A percentile compares a stretch with the other conserved stretches of the same genome.
phyloP scores from a whole-genome alignment of 2,888 invertebrate species.

The Harpalus rufipes region DNA sequence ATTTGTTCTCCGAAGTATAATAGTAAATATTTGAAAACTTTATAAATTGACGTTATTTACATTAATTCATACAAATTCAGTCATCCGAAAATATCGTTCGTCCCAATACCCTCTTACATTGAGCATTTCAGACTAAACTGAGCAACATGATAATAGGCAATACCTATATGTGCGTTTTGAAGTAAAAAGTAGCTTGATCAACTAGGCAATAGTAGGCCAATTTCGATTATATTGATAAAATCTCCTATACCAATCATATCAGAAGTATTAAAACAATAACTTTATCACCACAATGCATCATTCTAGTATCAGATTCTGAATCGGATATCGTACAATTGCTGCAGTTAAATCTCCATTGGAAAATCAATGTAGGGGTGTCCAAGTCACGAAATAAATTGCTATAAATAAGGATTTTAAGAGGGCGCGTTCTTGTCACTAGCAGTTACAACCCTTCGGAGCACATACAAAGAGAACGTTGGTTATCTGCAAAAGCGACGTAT shows the following conservation, averaged over 20 bases:
- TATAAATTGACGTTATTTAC: too few relatives aligned
- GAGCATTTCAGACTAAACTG: too few relatives aligned
- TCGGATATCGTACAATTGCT: conserved; percentile 18
- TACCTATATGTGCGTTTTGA: background rate
- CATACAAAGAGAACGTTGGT: conserved; percentile 52
- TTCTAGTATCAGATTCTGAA: conserved; percentile 5
- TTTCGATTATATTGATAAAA: conserved; percentile 15
- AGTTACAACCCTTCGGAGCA: conserved; percentile 11
- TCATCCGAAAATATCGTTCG: too few relatives aligned
- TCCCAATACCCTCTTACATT: too few relatives aligned
- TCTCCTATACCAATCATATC: conserved; percentile 13
- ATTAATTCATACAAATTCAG: too few relatives aligned
- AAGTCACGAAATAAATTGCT: conserved; percentile 30
- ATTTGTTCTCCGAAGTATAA: too few relatives aligned
- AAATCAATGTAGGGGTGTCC: conserved; percentile 28
- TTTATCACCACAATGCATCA: conserved; percentile 21
- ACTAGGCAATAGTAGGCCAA: conserved; percentile 5
- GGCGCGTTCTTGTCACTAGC: background rate
- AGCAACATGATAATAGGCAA: background rate
- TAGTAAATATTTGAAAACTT: too few relatives aligned
- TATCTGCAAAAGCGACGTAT: conserved; percentile 47
- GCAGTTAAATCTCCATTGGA: conserved; percentile 23
- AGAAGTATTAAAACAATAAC: conserved; percentile 25
- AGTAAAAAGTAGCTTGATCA: background rate
- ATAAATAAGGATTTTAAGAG: conserved; percentile 37